phyloP scores from a whole-genome alignment of 2,113 vertebrate species.

The Cyprinus carpio region DNA sequence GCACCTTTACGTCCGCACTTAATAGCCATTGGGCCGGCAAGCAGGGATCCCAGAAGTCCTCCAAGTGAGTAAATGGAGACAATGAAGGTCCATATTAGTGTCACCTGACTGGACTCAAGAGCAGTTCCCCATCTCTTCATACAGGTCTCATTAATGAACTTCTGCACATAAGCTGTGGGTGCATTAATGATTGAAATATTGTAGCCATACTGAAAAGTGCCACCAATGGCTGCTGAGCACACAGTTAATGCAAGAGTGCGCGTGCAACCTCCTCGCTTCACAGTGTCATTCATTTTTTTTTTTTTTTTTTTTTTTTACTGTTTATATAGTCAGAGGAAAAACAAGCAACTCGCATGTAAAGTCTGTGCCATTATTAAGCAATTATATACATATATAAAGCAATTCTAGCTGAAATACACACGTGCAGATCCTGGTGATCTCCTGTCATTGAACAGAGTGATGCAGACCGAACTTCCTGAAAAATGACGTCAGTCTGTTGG shows the following conservation, averaged over 20 bases:
- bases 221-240: constrained; percentile 85
- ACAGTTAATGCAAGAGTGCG: constrained; percentile 79
- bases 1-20: constrained; percentile 83
- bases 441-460: background rate
- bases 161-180: constrained; percentile 82
- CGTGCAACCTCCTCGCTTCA: constrained; percentile 57
- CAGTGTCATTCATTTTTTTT: constrained; percentile 26
- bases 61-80: constrained; percentile 84
- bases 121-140: constrained; percentile 69
- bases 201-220: constrained; percentile 92
- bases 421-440: background rate
- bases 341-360: background rate
- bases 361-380: background rate
- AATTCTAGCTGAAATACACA: background rate
- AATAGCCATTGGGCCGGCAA: constrained; percentile 83
- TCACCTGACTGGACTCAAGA: constrained; percentile 69
- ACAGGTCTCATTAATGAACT: constrained; percentile 85
- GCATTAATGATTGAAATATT: constrained; percentile 90
- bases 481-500: background rate
- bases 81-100: constrained; percentile 83
- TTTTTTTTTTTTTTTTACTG: too few species aligned
- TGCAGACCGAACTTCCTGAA: background rate
- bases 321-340: background rate
- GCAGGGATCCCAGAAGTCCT: constrained; percentile 80
- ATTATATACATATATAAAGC: background rate